Evolutionary conservation across 2,888 invertebrate species (phyloP).

Genomic region (Cephus pygmeus): DNA sequence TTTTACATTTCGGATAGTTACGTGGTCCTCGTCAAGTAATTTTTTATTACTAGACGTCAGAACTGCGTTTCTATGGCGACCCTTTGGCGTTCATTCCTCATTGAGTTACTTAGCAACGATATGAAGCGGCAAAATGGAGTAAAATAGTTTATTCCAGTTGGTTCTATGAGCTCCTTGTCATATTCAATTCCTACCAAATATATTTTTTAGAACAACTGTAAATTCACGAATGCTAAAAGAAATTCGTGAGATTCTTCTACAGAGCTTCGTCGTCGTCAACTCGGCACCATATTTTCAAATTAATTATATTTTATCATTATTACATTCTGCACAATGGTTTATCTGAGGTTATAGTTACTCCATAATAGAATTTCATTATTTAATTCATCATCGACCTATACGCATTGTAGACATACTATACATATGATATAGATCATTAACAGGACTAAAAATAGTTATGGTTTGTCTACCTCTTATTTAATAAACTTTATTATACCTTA

Average conservation of each 20-base stretch:
- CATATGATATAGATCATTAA: not conserved
- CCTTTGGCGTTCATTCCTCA: slow-evolving; percentile 21
- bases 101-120: slow-evolving; percentile 27
- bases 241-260: not conserved
- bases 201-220: not conserved
- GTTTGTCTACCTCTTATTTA: not conserved
- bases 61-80: slow-evolving; percentile 48
- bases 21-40: not conserved
- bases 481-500: not conserved
- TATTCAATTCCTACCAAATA: not conserved
- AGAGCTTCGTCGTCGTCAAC: not conserved
- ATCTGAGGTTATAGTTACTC: not conserved
- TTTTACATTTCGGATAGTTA: not conserved
- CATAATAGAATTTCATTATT: not conserved
- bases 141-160: not conserved
- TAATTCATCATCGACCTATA: not conserved
- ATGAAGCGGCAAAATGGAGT: slow-evolving; percentile 28
- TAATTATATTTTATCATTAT: not conserved
- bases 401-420: not conserved
- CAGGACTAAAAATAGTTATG: not conserved
- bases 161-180: slow-evolving; percentile 4
- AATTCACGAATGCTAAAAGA: not conserved
- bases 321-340: not conserved
- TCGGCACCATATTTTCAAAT: not conserved
- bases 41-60: slow-evolving; percentile 15